Evolutionary conservation across 2,113 vertebrate genomes (phyloP).

Genomic region (Atrichornis clamosus): DNA sequence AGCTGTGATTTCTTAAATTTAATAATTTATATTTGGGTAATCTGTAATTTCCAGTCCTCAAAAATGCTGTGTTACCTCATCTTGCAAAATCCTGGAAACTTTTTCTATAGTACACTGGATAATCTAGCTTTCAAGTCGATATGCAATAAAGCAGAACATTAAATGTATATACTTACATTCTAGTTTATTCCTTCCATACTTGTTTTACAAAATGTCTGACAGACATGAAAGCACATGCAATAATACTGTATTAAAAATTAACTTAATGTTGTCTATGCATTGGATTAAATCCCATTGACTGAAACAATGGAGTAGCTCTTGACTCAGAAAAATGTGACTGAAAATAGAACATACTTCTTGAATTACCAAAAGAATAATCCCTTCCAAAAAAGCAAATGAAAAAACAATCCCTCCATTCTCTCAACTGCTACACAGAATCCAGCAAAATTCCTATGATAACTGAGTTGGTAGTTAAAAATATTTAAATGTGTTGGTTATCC

Average conservation of each 20-base stretch:
- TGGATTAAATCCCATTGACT: background rate
- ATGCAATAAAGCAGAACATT: background rate
- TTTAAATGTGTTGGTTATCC: background rate
- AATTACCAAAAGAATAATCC: background rate
- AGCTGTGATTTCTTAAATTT: background rate
- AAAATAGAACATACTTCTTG: conserved; percentile 3
- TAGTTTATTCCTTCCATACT: background rate
- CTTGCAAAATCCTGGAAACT: background rate
- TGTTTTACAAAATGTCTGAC: background rate
- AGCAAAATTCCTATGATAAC: background rate
- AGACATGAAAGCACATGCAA: background rate
- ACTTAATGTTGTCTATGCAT: background rate
- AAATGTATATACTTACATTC: background rate
- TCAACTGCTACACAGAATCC: background rate
- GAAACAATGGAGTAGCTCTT: background rate
- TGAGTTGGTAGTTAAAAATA: background rate
- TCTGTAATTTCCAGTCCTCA: background rate
- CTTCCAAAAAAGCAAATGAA: background rate
- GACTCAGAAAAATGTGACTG: background rate
- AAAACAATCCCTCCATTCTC: background rate
- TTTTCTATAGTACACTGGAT: background rate
- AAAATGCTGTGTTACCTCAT: background rate
- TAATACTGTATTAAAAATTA: background rate
- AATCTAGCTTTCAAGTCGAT: background rate
- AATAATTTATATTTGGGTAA: background rate